phyloP scores from a whole-genome alignment of 2,888 invertebrate species.

The Idaea aversata region DNA sequence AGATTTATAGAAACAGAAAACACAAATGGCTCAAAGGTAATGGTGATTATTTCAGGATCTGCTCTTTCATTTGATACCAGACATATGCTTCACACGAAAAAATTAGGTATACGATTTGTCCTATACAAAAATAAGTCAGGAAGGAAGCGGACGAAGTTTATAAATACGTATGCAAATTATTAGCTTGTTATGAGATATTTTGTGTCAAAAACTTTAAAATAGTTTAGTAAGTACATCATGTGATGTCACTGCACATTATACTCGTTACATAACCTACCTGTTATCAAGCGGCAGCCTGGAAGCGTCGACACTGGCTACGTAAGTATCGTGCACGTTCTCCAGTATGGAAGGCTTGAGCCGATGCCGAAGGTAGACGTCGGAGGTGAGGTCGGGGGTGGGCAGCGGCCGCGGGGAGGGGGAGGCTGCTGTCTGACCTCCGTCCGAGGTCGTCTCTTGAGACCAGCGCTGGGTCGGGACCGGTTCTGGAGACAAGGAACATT shows the following conservation, averaged over 20 bases:
- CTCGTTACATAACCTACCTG: constrained; percentile 42
- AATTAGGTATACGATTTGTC: too few relatives aligned
- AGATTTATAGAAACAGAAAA: too few relatives aligned
- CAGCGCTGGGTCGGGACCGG: constrained; percentile 69
- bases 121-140: too few relatives aligned
- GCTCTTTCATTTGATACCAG: too few relatives aligned
- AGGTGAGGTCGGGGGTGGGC: constrained; percentile 89
- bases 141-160: too few relatives aligned
- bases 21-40: too few relatives aligned
- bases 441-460: constrained; percentile 90
- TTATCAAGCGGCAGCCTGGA: constrained; percentile 66
- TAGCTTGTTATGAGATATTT: too few relatives aligned
- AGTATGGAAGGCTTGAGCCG: constrained; percentile 78
- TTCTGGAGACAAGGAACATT: background rate
- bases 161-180: too few relatives aligned
- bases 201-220: too few relatives aligned
- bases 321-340: constrained; percentile 81
- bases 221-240: too few relatives aligned
- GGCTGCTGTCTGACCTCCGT: constrained; percentile 64
- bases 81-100: too few relatives aligned
- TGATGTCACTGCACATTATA: background rate
- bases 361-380: constrained; percentile 73
- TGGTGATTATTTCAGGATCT: too few relatives aligned
- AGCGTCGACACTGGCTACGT: constrained; percentile 71
- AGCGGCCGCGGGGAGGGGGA: constrained; percentile 82